Evolutionary conservation across 2,797 vertebrate genomes (phyloP).

Genomic region (Tapera naevia): DNA sequence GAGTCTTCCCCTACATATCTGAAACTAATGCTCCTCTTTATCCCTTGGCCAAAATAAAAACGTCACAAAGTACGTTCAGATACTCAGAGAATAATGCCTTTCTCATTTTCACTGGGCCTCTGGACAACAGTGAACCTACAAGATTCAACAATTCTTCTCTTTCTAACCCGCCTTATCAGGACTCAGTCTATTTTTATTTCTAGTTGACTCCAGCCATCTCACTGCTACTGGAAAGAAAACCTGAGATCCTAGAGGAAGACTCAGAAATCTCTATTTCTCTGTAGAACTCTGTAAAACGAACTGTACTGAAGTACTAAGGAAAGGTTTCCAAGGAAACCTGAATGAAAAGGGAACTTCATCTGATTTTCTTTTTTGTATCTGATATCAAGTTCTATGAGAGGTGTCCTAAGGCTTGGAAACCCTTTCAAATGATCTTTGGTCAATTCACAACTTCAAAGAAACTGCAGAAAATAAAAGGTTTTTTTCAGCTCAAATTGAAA

Average conservation of each 20-base stretch:
- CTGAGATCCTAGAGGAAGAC: not conserved
- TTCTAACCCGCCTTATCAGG: not conserved
- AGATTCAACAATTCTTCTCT: not conserved
- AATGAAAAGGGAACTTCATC: not conserved
- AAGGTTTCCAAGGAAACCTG: constrained; percentile 9
- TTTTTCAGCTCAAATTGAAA: not conserved
- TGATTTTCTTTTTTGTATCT: not conserved
- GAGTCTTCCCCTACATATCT: not conserved
- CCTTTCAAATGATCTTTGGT: not conserved
- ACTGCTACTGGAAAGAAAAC: not conserved
- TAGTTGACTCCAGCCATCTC: not conserved
- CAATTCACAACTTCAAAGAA: not conserved
- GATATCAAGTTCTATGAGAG: not conserved
- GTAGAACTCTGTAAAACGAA: not conserved
- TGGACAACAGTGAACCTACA: not conserved
- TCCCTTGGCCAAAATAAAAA: not conserved
- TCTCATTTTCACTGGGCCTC: not conserved
- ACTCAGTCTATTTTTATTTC: not conserved
- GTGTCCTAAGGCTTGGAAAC: not conserved
- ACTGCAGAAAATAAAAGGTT: not conserved
- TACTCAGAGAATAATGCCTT: not conserved
- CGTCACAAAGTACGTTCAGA: not conserved
- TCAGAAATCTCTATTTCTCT: not conserved
- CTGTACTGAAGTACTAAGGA: not conserved
- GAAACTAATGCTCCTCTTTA: not conserved